These are phyloP conservation scores for Calephelis perditalis DNA, from an alignment of 2,888 invertebrate species.

Conservation along the genomic window DNA sequence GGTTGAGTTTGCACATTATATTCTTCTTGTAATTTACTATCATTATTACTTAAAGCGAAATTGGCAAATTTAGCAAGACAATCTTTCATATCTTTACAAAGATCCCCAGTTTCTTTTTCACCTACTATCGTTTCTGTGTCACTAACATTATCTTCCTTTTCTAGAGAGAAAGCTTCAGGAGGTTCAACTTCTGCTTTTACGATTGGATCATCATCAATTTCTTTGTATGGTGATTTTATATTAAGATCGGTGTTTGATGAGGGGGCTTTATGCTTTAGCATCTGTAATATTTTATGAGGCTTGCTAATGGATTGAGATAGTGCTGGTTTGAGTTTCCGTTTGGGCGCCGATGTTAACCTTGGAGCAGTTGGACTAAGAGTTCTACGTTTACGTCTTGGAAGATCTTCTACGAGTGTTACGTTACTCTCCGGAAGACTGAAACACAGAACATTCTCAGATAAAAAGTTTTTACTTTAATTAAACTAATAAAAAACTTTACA, in stretches of 20 bases:
- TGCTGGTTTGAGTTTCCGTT: constrained; percentile 51
- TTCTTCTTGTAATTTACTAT: constrained; percentile 35
- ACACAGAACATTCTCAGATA: neutral
- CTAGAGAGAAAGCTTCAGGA: constrained; percentile 58
- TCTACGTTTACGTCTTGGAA: constrained; percentile 49
- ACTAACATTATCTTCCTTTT: constrained; percentile 52
- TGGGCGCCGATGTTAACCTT: constrained; percentile 46
- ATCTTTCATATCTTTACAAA: constrained; percentile 61
- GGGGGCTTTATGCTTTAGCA: constrained; percentile 54
- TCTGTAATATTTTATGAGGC: constrained; percentile 56
- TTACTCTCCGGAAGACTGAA: constrained; percentile 53
- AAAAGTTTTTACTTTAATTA: constrained; percentile 3
- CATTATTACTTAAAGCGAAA: constrained; percentile 48
- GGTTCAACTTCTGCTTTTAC: constrained; percentile 48
- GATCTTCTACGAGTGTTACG: constrained; percentile 50
- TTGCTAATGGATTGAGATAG: constrained; percentile 41
- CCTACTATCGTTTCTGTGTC: constrained; percentile 58
- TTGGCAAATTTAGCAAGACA: constrained; percentile 62
- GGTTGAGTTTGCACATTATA: constrained; percentile 30
- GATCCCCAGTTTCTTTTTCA: constrained; percentile 44
- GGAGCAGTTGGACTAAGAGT: constrained; percentile 46
- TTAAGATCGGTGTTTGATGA: constrained; percentile 31
- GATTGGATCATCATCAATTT: constrained; percentile 35
- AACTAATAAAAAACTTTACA: too few relatives aligned
- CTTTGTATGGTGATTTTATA: constrained; percentile 32